phyloP scores from a whole-genome alignment of 2,888 invertebrate species.

The Pristionchus mayeri region DNA sequence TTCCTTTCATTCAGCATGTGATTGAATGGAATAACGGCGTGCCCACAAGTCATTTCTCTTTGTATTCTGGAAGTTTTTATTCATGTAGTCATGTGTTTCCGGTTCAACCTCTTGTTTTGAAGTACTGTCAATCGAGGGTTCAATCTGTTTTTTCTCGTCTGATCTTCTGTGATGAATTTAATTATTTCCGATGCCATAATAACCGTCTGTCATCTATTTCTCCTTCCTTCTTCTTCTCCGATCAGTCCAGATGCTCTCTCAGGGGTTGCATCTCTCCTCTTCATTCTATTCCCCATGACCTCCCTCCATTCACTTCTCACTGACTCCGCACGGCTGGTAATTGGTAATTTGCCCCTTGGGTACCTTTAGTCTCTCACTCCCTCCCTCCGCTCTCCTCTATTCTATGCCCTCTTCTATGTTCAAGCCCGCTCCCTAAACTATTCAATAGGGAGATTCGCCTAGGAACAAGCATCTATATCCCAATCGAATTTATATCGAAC shows the following conservation, averaged over 20 bases:
- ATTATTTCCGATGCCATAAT: not conserved
- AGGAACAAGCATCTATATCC: not conserved
- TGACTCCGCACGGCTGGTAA: not conserved
- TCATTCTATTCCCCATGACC: not conserved
- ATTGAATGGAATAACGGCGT: constrained; percentile 19
- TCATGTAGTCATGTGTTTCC: too few relatives aligned
- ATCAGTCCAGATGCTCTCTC: constrained; percentile 19
- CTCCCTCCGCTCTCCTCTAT: constrained; percentile 14
- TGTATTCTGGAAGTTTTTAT: too few relatives aligned
- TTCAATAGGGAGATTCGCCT: not conserved
- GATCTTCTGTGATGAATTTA: not conserved
- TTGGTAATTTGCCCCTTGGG: constrained; percentile 43
- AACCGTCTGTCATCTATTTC: constrained; percentile 31
- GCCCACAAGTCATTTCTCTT: not conserved
- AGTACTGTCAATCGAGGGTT: not conserved
- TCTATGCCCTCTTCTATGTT: not conserved
- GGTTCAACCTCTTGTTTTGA: not conserved
- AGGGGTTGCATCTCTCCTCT: not conserved
- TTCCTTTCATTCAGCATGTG: not conserved
- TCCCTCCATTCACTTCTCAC: constrained; percentile 26
- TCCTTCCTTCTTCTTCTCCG: not conserved
- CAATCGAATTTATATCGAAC: too few relatives aligned
- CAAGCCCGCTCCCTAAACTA: not conserved
- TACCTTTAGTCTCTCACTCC: constrained; percentile 19
- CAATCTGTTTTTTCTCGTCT: constrained; percentile 12